phyloP scores from a whole-genome alignment of 2,888 invertebrate genomes.

The Cantharis nigra region DNA sequence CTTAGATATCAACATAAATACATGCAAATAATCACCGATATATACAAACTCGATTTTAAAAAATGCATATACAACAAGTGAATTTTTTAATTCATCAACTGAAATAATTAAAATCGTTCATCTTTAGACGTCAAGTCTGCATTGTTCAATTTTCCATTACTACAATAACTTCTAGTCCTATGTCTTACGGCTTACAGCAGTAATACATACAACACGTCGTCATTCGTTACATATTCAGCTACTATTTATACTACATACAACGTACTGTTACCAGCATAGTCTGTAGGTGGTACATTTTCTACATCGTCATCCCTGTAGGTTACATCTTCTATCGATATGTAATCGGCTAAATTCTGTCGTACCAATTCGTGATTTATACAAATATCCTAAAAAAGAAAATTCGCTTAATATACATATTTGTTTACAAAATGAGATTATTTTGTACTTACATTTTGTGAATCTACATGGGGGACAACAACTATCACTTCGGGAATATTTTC shows the following conservation, averaged over 20 bases:
- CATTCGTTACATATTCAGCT: not conserved
- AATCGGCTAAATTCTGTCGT: not conserved
- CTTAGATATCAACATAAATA: not conserved
- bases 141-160: not conserved
- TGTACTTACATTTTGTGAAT: not conserved
- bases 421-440: not conserved
- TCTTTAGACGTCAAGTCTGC: not conserved
- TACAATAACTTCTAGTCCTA: not conserved
- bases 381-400: not conserved
- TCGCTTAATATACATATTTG: not conserved
- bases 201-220: not conserved
- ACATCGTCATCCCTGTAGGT: not conserved
- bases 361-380: not conserved
- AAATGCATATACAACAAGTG: not conserved
- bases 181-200: not conserved
- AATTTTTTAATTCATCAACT: not conserved
- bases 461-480: not conserved
- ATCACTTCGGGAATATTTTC: constrained; percentile 51
- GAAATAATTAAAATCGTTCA: not conserved
- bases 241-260: not conserved
- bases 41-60: not conserved
- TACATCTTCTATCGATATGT: too few species aligned
- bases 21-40: not conserved
- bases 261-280: not conserved
- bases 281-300: not conserved